phyloP scores from a whole-genome alignment of 1,140 invertebrate genomes.

The Conus ventricosus region DNA sequence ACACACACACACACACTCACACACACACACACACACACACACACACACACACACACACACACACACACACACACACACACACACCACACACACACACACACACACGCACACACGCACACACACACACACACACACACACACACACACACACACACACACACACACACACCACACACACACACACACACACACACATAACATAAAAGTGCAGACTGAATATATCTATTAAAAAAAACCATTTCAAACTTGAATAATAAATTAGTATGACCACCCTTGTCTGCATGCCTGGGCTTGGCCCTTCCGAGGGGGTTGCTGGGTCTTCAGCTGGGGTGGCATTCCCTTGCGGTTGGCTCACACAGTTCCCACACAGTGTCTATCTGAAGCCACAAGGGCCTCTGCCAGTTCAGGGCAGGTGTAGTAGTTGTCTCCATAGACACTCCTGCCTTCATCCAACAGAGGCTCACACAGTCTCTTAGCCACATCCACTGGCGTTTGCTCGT shows the following conservation, averaged over 20 bases:
- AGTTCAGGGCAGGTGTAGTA: slow-evolving; percentile 46
- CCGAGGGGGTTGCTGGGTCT: background rate
- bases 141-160: too few relatives aligned
- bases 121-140: too few relatives aligned
- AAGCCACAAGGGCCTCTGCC: background rate
- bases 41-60: too few relatives aligned
- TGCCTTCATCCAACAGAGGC: slow-evolving; percentile 3
- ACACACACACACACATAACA: too few relatives aligned
- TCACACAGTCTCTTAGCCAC: background rate
- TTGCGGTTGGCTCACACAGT: slow-evolving; percentile 23
- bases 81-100: too few relatives aligned
- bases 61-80: too few relatives aligned
- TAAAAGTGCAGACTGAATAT: too few relatives aligned
- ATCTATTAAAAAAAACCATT: background rate
- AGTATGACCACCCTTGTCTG: too few relatives aligned
- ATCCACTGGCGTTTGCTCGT: slow-evolving; percentile 19
- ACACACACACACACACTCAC: too few relatives aligned
- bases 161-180: too few relatives aligned
- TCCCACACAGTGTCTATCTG: background rate
- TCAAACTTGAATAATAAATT: background rate
- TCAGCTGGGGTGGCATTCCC: slow-evolving; percentile 5
- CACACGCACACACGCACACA: too few relatives aligned
- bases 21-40: too few relatives aligned
- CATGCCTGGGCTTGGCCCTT: background rate
- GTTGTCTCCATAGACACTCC: slow-evolving; percentile 39